These are phyloP conservation scores for Meteorus colon DNA, from an alignment of 2,888 invertebrate species.

Conservation along the genomic window DNA sequence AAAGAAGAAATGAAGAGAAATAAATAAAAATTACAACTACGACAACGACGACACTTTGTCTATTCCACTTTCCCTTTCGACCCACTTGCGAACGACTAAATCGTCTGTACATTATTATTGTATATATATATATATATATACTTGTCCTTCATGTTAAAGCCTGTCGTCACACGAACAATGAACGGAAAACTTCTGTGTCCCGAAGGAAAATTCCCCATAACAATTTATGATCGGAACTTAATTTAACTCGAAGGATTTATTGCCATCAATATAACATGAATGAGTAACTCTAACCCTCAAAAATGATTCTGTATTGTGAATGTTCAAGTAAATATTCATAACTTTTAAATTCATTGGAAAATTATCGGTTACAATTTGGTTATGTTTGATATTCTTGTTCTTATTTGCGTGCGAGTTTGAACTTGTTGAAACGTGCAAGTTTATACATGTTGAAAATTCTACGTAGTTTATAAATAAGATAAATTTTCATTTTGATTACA, in stretches of 20 bases:
- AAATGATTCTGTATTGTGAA: too few relatives aligned
- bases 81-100: constrained; percentile 48
- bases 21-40: neutral
- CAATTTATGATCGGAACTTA: neutral
- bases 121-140: neutral
- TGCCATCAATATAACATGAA: neutral
- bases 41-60: constrained; percentile 46
- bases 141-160: neutral
- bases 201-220: neutral
- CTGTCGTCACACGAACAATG: neutral
- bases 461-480: too few relatives aligned
- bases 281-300: too few relatives aligned
- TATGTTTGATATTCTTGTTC: too few relatives aligned
- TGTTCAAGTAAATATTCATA: neutral
- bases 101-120: constrained; percentile 23
- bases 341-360: neutral
- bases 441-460: too few relatives aligned
- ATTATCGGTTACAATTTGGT: too few relatives aligned
- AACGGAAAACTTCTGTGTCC: neutral
- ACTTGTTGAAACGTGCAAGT: too few relatives aligned
- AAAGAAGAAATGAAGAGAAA: neutral
- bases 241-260: neutral
- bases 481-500: too few relatives aligned
- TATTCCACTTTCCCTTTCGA: constrained; percentile 54
- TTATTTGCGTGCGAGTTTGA: too few relatives aligned